Evolutionary conservation across 1,140 invertebrate genomes (phyloP), one percentile per base, ranked within the genome.

Genomic region (Chironomus striatipennis): DNA sequence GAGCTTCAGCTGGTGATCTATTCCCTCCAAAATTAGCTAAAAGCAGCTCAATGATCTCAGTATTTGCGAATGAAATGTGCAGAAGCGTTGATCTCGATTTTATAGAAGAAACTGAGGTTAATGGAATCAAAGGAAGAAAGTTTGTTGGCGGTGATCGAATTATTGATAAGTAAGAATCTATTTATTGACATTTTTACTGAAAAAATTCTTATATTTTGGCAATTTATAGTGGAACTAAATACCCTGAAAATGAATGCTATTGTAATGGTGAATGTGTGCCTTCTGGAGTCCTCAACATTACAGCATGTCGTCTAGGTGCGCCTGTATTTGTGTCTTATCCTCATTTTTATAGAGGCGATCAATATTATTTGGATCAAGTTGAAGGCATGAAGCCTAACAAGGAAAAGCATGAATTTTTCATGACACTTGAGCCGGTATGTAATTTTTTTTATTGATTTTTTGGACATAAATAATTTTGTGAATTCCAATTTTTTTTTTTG

Each of bases 291-390:
- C 85, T 91, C 79, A 89, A 91, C 80, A 87, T 92, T 17, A 89
- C 90, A 0, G 81, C 85, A 9, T 92, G 91, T 74, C 88, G 90
- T 78, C 91, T 84, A 78, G 89, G 89, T 15, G 89, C 92, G 5
- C 94, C 94, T 0, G 88, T 91, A 0, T 94, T 91, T 76, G 85
- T 95, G 75, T 94, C 94, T 7, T 89, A 91, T 77, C 94, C 95
- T 0, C 94, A 97, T 82, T 97, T 95, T 84, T 90, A 91, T 78
- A 83, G 90, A 74, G 93, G 88, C 1, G 93, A 95, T 83, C 84
- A 86, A 0, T 87, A 80, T 77, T 90, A 93, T 74, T 76, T 81
- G 8, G 76, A 90, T 0, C 81, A 84, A 24, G 87, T 96, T 2
- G 81, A 84, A 1, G 94, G 94, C 24, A 81, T 96, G 81, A 75